Percentiles rank a stretch among this genome's conserved stretches.
These are phyloP conservation scores for Elgaria multicarinata DNA, from an alignment of 2,113 vertebrate species.

Conservation along the genomic window DNA sequence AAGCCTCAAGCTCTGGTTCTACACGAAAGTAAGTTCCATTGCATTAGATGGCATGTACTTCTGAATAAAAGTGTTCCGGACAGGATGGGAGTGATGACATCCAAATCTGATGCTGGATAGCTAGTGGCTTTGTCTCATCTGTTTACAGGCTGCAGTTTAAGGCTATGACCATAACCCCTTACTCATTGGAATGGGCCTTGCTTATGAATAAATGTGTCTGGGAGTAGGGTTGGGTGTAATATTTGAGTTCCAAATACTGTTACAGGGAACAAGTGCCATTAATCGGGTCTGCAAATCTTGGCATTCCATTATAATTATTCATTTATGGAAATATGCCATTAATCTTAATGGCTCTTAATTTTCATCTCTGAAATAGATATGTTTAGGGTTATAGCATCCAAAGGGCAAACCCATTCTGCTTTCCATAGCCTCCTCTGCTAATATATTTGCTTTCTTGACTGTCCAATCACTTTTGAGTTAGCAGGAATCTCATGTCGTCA, in stretches of 20 bases:
- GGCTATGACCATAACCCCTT: neutral
- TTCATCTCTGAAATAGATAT: too few species aligned
- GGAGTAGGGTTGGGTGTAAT: neutral
- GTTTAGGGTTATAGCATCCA: neutral
- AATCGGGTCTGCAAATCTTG: neutral
- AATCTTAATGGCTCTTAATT: neutral
- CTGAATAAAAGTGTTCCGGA: neutral
- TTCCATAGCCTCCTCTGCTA: neutral
- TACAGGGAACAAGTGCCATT: neutral
- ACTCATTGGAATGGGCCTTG: neutral
- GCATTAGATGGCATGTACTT: neutral
- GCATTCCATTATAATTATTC: neutral
- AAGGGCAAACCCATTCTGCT: neutral
- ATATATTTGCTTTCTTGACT: neutral
- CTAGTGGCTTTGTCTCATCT: neutral
- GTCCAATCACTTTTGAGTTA: neutral
- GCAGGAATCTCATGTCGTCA: neutral
- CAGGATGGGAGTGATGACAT: too few species aligned
- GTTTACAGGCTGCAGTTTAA: neutral
- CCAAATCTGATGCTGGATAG: neutral
- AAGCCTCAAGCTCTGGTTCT: neutral
- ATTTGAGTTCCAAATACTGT: too few species aligned
- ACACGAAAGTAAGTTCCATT: neutral
- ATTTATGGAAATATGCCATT: neutral
- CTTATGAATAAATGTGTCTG: neutral